A percentile compares a stretch with the other conserved stretches of the same genome.
phyloP scores from a whole-genome alignment of 2,797 vertebrate genomes.

The Apogon hyalosoma region DNA sequence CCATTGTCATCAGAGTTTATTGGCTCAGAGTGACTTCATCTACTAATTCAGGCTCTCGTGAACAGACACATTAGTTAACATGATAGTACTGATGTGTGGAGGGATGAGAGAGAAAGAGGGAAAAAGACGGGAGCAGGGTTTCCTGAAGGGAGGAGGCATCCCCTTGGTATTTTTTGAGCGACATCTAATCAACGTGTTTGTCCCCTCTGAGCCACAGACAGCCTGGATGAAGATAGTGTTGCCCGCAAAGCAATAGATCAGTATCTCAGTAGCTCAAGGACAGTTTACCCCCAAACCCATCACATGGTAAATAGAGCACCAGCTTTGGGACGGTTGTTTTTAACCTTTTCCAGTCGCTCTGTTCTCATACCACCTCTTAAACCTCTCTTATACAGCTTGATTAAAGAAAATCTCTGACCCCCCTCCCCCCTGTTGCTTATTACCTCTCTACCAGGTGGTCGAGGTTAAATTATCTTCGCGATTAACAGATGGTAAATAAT shows the following conservation, averaged over 20 bases:
- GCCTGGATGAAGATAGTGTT: constrained; percentile 49
- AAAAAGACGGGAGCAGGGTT: constrained; percentile 19
- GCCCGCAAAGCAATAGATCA: constrained; percentile 64
- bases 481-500: constrained; percentile 60
- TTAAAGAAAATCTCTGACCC: constrained; percentile 16
- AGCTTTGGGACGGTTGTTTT: constrained; percentile 47
- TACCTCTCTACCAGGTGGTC: constrained; percentile 47
- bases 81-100: constrained; percentile 1
- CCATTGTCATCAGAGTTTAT: constrained; percentile 7
- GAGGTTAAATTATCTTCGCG: constrained; percentile 44
- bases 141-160: constrained; percentile 12
- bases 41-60: constrained; percentile 27
- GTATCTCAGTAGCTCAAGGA: constrained; percentile 79
- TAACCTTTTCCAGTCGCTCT: constrained; percentile 44
- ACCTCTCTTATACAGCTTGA: background rate
- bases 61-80: constrained; percentile 23
- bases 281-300: constrained; percentile 57
- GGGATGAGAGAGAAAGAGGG: constrained; percentile 5
- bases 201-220: constrained; percentile 40
- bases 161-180: constrained; percentile 56
- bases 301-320: constrained; percentile 38
- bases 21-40: constrained; percentile 24
- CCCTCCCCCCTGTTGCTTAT: constrained; percentile 14
- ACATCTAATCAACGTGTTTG: constrained; percentile 67
- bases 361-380: constrained; percentile 24